A percentile compares a stretch with the other conserved stretches of the same genome.
These are phyloP conservation scores for Danaus plexippus DNA, from an alignment of 1,140 invertebrate genomes.

Conservation along the genomic window DNA sequence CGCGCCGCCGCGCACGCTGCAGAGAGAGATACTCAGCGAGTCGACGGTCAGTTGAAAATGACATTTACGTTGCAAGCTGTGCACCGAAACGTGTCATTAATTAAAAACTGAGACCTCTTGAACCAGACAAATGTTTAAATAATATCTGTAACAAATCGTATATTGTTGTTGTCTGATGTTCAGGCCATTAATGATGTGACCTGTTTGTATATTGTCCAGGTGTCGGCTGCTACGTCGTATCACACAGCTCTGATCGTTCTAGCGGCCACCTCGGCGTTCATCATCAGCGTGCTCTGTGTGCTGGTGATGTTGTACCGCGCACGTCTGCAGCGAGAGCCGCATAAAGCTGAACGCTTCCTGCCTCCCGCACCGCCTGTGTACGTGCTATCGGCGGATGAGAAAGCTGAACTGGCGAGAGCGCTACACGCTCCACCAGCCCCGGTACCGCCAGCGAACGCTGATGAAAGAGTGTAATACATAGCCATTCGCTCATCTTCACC, in stretches of 20 bases:
- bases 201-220: conserved; percentile 34
- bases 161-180: too few relatives aligned
- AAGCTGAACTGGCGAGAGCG: conserved; percentile 62
- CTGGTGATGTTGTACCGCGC: conserved; percentile 77
- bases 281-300: conserved; percentile 79
- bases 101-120: too few relatives aligned
- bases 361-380: conserved; percentile 72
- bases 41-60: conserved; percentile 60
- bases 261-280: conserved; percentile 79
- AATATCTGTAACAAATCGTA: too few relatives aligned
- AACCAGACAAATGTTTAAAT: too few relatives aligned
- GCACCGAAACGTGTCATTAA: too few relatives aligned
- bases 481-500: too few relatives aligned
- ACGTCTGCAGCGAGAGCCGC: conserved; percentile 63
- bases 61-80: too few relatives aligned
- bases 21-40: conserved; percentile 78
- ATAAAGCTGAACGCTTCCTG: conserved; percentile 71
- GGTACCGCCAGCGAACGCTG: conserved; percentile 34
- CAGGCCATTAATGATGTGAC: conserved; percentile 1
- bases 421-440: conserved; percentile 45
- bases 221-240: conserved; percentile 77
- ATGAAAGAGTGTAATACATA: conserved; percentile 46
- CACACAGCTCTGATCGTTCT: conserved; percentile 80
- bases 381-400: conserved; percentile 71
- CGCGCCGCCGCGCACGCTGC: conserved; percentile 71